Evolutionary conservation across 2,113 vertebrate species (phyloP).

Genomic region (Oncorhynchus clarkii): DNA sequence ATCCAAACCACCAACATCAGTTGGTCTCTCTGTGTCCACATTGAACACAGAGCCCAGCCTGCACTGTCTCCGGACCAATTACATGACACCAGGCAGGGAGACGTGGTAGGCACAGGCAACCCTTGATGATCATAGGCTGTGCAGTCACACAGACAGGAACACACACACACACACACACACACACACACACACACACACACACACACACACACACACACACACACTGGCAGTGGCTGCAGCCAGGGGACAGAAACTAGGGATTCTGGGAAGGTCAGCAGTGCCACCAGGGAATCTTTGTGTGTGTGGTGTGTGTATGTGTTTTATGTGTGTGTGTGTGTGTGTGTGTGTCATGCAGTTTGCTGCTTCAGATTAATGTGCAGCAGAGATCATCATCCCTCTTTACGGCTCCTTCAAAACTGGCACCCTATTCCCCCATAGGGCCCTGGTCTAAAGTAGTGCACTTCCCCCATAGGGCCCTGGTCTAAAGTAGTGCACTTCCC

Average conservation of each 20-base stretch:
- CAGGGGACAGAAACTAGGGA: background rate
- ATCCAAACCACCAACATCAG: background rate
- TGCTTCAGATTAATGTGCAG: background rate
- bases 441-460: no score
- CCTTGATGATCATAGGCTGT: slow-evolving; percentile 11
- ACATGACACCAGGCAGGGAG: slow-evolving; percentile 18
- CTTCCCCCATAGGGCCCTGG: no score
- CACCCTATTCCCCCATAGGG: no score
- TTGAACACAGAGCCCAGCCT: background rate
- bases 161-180: background rate
- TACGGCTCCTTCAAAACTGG: background rate
- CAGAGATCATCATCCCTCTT: background rate
- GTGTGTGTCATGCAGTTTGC: background rate
- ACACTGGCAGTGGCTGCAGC: background rate
- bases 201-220: background rate
- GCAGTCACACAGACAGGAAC: background rate
- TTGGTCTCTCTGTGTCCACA: background rate
- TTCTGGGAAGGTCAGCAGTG: slow-evolving; percentile 12
- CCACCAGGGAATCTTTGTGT: background rate
- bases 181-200: background rate
- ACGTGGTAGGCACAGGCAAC: slow-evolving; percentile 5
- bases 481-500: no score
- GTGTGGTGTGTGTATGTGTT: background rate
- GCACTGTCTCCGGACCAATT: slow-evolving; percentile 7
- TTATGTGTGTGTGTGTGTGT: background rate